phyloP scores from a whole-genome alignment of 2,113 vertebrate species.

The Rhinoderma darwinii region DNA sequence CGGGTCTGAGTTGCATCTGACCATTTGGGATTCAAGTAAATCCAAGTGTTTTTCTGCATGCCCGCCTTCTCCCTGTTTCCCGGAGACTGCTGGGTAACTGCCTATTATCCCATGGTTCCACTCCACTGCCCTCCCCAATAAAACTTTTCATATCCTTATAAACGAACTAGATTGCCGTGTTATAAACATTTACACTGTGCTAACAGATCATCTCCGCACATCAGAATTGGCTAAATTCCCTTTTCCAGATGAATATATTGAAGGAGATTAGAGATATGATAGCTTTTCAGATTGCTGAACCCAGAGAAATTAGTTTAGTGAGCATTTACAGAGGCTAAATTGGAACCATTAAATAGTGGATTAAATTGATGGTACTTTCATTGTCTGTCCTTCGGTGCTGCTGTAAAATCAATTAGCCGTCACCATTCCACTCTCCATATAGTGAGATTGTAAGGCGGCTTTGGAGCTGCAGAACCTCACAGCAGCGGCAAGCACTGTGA shows the following conservation, averaged over 20 bases:
- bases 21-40: constrained; percentile 96
- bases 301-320: constrained; percentile 99
- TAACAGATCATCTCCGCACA: constrained; percentile 99
- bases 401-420: constrained; percentile 99
- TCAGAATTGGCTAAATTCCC: constrained; percentile 99
- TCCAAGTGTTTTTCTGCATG: constrained; percentile 97
- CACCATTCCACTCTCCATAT: constrained; percentile 98
- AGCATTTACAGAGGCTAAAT: constrained; percentile 99
- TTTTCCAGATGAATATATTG: constrained; percentile 99
- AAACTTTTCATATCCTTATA: constrained; percentile 99
- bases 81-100: constrained; percentile 98
- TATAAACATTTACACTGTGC: constrained; percentile 99
- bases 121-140: constrained; percentile 99
- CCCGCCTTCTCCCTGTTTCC: constrained; percentile 95
- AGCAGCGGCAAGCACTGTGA: constrained; percentile 72
- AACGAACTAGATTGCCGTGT: constrained; percentile 99
- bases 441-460: constrained; percentile 92
- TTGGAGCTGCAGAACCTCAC: constrained; percentile 90
- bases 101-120: constrained; percentile 99
- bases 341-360: constrained; percentile 99
- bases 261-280: constrained; percentile 99
- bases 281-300: constrained; percentile 99
- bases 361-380: constrained; percentile 99
- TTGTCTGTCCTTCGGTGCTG: constrained; percentile 99
- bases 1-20: constrained; percentile 74